Base-by-base conservation (phyloP, 2,113 vertebrate genomes). In the Herpetotheres cachinnans region DNA sequence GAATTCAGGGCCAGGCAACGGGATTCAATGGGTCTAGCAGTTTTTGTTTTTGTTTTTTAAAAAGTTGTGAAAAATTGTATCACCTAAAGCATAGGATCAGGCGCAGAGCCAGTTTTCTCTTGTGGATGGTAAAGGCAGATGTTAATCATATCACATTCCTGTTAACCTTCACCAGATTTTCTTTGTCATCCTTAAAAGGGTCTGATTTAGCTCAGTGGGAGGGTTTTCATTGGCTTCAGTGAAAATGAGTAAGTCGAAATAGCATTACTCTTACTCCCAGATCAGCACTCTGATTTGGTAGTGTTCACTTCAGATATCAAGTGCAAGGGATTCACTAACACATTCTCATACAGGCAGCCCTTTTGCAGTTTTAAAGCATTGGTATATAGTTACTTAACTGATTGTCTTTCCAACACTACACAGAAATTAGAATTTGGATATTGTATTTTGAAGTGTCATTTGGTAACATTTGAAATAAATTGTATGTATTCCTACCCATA, bases 131-230 rank as follows among this genome's bases (percentile, higher is more conserved):
- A 66, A 95, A 91, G 89, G 46, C 96, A 91, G 83, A 82, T 93
- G 84, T 91, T 94, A 90, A 87, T 95, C 89, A 72, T 95, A 91
- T 42, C 91, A 82, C 73, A 89, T 95, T 91, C 78, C 58, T 85
- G 74, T 78, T 95, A 95, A 94, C 89, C 71, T 95, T 82, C 74
- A 91, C 70, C 81, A 94, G 84, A 91, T 91, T 97, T 95, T 91
- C 90, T 94, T 71, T 86, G 86, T 96, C 86, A 55, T 94, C 83
- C 91, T 93, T 94, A 92, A 94, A 97, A 93, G 86, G 66, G 73
- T 91, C 82, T 97, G 93, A 95, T 91, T 84, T 94, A 90, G 79
- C 86, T 91, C 49, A 44, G 84, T 85, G 66, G 84, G 90, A 92
- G 80, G 82, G 27, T 85, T 95, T 92, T 82, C 94, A 76, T 34